These are phyloP conservation scores for Alouatta palliata DNA, from an alignment of 2,113 vertebrate species.

Conservation along the genomic window DNA sequence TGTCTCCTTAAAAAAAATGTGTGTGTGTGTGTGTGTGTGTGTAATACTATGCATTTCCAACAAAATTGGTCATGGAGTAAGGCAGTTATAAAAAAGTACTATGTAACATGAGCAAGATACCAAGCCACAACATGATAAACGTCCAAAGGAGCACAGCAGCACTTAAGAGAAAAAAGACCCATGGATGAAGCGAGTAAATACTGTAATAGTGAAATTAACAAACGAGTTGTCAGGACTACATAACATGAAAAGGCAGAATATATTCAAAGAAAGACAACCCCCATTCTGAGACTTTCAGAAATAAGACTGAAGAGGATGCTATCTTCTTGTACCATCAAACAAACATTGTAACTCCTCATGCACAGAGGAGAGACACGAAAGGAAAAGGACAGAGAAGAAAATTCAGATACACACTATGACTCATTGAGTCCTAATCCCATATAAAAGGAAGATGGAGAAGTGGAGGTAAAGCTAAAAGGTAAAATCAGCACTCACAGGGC, in stretches of 20 bases:
- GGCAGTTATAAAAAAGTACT: neutral
- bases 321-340: neutral
- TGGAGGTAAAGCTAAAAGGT: neutral
- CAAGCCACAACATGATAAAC: neutral
- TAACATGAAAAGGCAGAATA: neutral
- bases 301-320: neutral
- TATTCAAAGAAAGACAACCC: neutral
- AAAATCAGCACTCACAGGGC: neutral
- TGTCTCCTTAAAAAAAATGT: too few relatives aligned
- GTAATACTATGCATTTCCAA: neutral
- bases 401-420: neutral
- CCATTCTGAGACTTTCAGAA: neutral
- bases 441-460: neutral
- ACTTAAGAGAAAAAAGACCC: neutral
- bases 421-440: neutral
- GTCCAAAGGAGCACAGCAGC: neutral
- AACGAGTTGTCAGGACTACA: neutral
- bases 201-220: neutral
- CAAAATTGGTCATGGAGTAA: neutral
- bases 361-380: neutral
- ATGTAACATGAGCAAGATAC: neutral
- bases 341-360: neutral
- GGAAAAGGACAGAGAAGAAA: neutral
- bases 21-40: too few relatives aligned
- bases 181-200: neutral